phyloP scores from a whole-genome alignment of 1,140 invertebrate genomes.

The Papilio dardanus region DNA sequence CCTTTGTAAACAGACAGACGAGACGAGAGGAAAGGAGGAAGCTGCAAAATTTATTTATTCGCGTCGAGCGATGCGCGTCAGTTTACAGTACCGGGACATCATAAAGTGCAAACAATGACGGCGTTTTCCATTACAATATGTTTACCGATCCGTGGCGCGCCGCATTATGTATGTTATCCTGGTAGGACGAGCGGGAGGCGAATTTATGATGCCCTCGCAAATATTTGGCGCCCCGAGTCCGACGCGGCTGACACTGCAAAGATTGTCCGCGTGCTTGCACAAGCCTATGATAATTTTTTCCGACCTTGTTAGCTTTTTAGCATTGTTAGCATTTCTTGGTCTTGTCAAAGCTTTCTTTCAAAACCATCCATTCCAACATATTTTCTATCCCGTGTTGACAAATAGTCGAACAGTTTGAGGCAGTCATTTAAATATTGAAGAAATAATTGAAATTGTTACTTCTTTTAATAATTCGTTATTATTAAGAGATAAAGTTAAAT shows the following conservation, averaged over 20 bases:
- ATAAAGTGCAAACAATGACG: conserved; percentile 80
- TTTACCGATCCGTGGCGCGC: conserved; percentile 78
- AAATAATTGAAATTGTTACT: too few species aligned
- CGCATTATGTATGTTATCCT: conserved; percentile 81
- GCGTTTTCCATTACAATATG: conserved; percentile 82
- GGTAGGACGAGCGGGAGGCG: conserved; percentile 71
- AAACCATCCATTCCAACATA: too few species aligned
- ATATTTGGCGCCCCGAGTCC: conserved; percentile 77
- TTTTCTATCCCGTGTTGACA: too few species aligned
- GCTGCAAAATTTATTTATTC: conserved; percentile 31
- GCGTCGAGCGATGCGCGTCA: conserved; percentile 62
- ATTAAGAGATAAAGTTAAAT: too few species aligned
- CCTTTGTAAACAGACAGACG: conserved; percentile 25
- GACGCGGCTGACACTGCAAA: conserved; percentile 77
- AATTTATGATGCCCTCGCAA: conserved; percentile 80
- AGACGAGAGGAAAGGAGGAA: conserved; percentile 21
- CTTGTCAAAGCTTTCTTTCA: too few species aligned
- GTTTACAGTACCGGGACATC: conserved; percentile 76
- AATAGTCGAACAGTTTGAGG: too few species aligned
- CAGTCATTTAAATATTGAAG: too few species aligned
- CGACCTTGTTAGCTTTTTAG: too few species aligned
- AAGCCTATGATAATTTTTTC: conserved; percentile 59
- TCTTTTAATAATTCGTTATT: too few species aligned
- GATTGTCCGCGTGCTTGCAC: conserved; percentile 75
- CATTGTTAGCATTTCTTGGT: too few species aligned